Evolutionary conservation across 1,140 invertebrate species (phyloP).

Genomic region (Bilobella aurantiaca): DNA sequence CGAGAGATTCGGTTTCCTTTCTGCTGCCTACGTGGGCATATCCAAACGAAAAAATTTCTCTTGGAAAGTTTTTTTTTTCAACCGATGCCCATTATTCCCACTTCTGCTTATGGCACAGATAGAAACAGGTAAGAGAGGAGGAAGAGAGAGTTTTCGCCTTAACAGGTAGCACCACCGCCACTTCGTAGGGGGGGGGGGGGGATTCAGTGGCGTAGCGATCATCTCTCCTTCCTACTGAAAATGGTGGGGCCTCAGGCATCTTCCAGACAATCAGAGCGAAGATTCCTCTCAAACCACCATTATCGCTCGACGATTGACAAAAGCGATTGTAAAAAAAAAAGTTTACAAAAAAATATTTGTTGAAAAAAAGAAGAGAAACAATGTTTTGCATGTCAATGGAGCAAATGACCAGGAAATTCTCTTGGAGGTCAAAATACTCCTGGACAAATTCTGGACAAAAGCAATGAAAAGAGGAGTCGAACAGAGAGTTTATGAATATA

Average conservation of each 20-base stretch:
- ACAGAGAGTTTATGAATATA: no score
- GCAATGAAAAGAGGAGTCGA: no score
- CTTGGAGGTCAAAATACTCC: no score
- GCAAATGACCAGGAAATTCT: no score
- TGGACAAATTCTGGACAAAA: no score
- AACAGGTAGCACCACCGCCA: constrained; percentile 6
- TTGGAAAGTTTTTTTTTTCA: constrained; percentile 9
- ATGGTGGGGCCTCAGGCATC: neutral
- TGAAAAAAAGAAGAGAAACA: neutral
- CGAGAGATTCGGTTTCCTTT: constrained; percentile 6
- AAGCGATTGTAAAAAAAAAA: no score
- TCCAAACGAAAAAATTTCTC: neutral
- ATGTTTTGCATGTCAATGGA: neutral
- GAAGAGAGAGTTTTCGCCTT: constrained; percentile 6
- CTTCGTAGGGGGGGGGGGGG: neutral
- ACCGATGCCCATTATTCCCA: constrained; percentile 2
- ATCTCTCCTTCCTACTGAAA: neutral
- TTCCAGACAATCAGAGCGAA: constrained; percentile 2
- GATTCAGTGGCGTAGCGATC: neutral
- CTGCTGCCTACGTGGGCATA: neutral
- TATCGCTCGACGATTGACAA: no score
- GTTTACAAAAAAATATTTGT: neutral
- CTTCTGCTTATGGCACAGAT: constrained; percentile 11
- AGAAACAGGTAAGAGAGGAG: constrained; percentile 11
- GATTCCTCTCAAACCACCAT: neutral